phyloP scores from a whole-genome alignment of 2,888 invertebrate genomes.

The Drosophila macrospina region DNA sequence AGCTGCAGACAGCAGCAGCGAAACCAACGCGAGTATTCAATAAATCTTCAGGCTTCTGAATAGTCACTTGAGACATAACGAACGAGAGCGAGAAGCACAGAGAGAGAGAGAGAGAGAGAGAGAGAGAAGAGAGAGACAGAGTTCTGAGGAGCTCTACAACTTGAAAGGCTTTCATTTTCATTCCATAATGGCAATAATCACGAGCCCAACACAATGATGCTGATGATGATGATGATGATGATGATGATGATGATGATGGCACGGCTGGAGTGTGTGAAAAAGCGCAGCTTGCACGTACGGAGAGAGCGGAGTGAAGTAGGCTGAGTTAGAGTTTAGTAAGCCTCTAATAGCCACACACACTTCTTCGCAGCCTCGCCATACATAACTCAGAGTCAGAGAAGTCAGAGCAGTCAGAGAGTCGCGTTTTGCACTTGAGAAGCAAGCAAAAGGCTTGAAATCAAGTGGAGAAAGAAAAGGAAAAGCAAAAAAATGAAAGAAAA shows the following conservation, averaged over 20 bases:
- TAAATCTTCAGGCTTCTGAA: constrained; percentile 80
- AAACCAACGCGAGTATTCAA: constrained; percentile 73
- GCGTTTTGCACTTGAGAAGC: constrained; percentile 49
- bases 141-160: constrained; percentile 26
- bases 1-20: constrained; percentile 28
- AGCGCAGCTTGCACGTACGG: constrained; percentile 73
- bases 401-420: constrained; percentile 45
- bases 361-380: constrained; percentile 46
- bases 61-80: constrained; percentile 76
- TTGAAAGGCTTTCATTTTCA: constrained; percentile 71
- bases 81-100: neutral
- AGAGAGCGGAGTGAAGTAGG: too few relatives aligned
- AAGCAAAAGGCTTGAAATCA: constrained; percentile 19
- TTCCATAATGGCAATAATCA: constrained; percentile 73
- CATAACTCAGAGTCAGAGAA: constrained; percentile 55
- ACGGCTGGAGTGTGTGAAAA: constrained; percentile 67
- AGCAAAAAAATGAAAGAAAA: constrained; percentile 15
- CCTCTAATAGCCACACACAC: constrained; percentile 68
- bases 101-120: constrained; percentile 8
- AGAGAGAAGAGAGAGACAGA: constrained; percentile 13
- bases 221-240: too few relatives aligned
- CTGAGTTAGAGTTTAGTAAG: constrained; percentile 31
- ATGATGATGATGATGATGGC: constrained; percentile 37
- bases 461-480: constrained; percentile 15
- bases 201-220: constrained; percentile 42